These are phyloP conservation scores for Oconnorella tubifera DNA, from an alignment of 2,888 invertebrate species.

Conservation along the genomic window DNA sequence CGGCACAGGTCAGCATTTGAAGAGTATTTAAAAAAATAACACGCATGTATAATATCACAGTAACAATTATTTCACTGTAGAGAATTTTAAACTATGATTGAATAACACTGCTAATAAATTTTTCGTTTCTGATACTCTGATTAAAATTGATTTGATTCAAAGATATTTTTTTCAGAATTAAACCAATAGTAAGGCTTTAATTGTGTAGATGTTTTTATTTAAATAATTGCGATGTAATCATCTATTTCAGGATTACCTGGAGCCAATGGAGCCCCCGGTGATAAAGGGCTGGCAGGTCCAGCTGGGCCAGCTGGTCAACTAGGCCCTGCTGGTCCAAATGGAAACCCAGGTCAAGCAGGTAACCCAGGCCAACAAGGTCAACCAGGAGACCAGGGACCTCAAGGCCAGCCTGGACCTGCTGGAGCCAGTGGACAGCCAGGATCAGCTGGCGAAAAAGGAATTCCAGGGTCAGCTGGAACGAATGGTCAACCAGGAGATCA, in stretches of 20 bases:
- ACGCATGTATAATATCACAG: too few relatives aligned
- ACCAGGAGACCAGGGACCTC: conserved; percentile 20
- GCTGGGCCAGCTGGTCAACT: conserved; percentile 4
- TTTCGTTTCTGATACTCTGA: too few relatives aligned
- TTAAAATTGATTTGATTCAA: too few relatives aligned
- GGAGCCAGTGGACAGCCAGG: conserved; percentile 39
- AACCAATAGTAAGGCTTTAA: too few relatives aligned
- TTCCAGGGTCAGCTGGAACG: conserved; percentile 60
- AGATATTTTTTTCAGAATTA: too few relatives aligned
- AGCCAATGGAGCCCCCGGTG: conserved; percentile 23
- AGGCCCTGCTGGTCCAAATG: conserved; percentile 9
- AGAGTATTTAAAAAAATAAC: too few relatives aligned
- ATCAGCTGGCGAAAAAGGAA: conserved; percentile 30
- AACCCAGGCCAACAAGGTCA: conserved; percentile 24
- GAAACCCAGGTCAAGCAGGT: conserved; percentile 14
- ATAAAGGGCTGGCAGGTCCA: conserved; percentile 13
- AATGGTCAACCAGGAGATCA: conserved; percentile 37
- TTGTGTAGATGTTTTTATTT: too few relatives aligned
- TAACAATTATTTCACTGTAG: too few relatives aligned
- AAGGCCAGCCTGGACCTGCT: conserved; percentile 20
- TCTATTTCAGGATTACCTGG: conserved; percentile 19
- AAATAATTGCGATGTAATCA: too few relatives aligned
- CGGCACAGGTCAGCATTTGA: not conserved
- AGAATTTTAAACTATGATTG: too few relatives aligned
- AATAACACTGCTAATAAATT: too few relatives aligned